phyloP scores from a whole-genome alignment of 1,140 invertebrate species.

The Cyclargus thomasi region DNA sequence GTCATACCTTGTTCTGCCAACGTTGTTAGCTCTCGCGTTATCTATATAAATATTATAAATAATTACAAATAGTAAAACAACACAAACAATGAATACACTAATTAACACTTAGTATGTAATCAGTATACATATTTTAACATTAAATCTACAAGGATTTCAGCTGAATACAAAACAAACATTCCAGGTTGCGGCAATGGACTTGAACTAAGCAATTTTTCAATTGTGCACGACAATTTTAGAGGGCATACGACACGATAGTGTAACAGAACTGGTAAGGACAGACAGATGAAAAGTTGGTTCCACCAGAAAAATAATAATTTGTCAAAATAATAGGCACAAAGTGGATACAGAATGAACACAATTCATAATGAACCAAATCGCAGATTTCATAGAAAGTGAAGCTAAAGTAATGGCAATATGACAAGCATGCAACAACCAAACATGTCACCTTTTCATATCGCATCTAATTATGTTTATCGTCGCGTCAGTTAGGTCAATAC shows the following conservation, averaged over 20 bases:
- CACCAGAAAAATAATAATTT: not conserved
- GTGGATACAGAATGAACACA: not conserved
- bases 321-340: not conserved
- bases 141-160: not conserved
- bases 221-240: conserved; percentile 1
- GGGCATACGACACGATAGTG: not conserved
- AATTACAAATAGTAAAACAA: conserved; percentile 12
- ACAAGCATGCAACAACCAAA: conserved; percentile 13
- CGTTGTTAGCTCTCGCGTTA: conserved; percentile 54
- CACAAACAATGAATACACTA: not conserved
- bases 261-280: not conserved
- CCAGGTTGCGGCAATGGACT: conserved; percentile 8
- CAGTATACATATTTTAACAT: not conserved
- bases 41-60: conserved; percentile 33
- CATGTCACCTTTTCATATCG: conserved; percentile 18
- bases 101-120: not conserved
- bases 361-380: conserved; percentile 8
- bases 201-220: conserved; percentile 4
- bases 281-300: not conserved
- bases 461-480: conserved; percentile 32
- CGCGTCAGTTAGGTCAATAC: conserved; percentile 43
- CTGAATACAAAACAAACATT: conserved; percentile 6
- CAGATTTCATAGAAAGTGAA: not conserved
- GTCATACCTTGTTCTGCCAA: conserved; percentile 67
- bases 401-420: conserved; percentile 1